Percentiles rank a stretch among this genome's conserved stretches.
phyloP scores from a whole-genome alignment of 2,797 vertebrate species.

The Siniperca scherzeri region DNA sequence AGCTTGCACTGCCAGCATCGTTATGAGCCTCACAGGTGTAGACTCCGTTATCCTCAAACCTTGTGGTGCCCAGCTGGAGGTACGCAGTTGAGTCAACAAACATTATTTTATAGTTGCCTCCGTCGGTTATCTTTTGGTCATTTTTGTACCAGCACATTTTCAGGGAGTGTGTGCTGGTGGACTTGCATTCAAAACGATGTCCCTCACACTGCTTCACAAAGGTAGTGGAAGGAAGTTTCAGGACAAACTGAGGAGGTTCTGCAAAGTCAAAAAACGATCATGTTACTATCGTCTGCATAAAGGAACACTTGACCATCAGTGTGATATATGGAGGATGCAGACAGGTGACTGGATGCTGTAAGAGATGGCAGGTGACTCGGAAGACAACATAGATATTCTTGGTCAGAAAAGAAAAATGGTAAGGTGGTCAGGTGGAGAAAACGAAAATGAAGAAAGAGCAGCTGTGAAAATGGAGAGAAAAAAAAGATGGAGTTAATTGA shows the following conservation, averaged over 20 bases:
- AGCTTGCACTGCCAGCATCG: constrained; percentile 92
- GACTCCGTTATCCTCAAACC: constrained; percentile 89
- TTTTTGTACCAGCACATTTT: constrained; percentile 94
- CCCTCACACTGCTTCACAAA: constrained; percentile 92
- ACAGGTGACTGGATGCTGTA: constrained; percentile 33
- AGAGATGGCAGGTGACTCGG: constrained; percentile 18
- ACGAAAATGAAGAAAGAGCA: constrained; percentile 44
- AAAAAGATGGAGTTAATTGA: constrained; percentile 63
- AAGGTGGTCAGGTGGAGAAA: neutral
- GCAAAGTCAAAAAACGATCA: constrained; percentile 78
- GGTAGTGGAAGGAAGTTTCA: constrained; percentile 91
- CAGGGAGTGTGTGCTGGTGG: constrained; percentile 88
- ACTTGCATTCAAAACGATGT: constrained; percentile 91
- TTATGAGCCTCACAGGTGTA: constrained; percentile 96
- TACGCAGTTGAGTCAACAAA: constrained; percentile 90
- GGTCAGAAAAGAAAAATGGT: constrained; percentile 28
- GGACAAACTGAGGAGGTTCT: constrained; percentile 95
- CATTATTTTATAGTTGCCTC: constrained; percentile 88
- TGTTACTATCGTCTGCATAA: constrained; percentile 41
- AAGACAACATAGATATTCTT: constrained; percentile 41
- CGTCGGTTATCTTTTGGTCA: constrained; percentile 88
- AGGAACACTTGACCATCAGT: constrained; percentile 9
- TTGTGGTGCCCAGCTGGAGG: constrained; percentile 89
- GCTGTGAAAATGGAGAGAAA: constrained; percentile 36
- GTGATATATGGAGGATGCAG: constrained; percentile 23